Conservation (phyloP, 2,888 invertebrate species). For the Shargacucullia verbasci region DNA sequence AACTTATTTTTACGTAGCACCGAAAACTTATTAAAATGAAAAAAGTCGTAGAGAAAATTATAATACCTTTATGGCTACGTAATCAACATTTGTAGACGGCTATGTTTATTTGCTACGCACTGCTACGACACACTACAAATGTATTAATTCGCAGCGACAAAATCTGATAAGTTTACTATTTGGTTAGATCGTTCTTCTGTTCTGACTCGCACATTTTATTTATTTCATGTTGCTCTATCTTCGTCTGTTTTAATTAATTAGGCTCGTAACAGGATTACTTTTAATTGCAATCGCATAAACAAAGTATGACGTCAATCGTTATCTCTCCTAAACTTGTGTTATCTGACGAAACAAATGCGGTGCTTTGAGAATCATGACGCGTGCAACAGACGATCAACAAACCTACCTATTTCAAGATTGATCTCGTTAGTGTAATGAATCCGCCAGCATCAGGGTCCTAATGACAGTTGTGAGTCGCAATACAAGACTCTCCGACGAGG, state of each 20-base stretch:
- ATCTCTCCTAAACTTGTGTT: slow-evolving; percentile 2
- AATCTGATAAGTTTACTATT: slow-evolving; percentile 37
- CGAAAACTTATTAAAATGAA: slow-evolving; percentile 27
- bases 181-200: slow-evolving; percentile 18
- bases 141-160: slow-evolving; percentile 33
- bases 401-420: slow-evolving; percentile 38
- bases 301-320: neutral
- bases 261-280: slow-evolving; percentile 13
- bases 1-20: slow-evolving; percentile 11
- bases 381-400: slow-evolving; percentile 25
- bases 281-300: neutral
- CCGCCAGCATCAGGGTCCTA: slow-evolving; percentile 43
- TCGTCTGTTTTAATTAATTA: slow-evolving; percentile 30
- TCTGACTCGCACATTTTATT: slow-evolving; percentile 15
- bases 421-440: slow-evolving; percentile 56
- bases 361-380: slow-evolving; percentile 13
- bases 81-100: neutral
- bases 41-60: neutral
- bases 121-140: slow-evolving; percentile 18
- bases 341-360: slow-evolving; percentile 10
- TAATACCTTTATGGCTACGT: too few relatives aligned
- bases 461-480: slow-evolving; percentile 42
- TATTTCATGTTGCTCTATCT: slow-evolving; percentile 24
- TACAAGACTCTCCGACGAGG: slow-evolving; percentile 4
- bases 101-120: slow-evolving; percentile 30